These are phyloP conservation scores for Sardinella longiceps DNA, from an alignment of 2,797 vertebrate genomes.

Conservation along the genomic window DNA sequence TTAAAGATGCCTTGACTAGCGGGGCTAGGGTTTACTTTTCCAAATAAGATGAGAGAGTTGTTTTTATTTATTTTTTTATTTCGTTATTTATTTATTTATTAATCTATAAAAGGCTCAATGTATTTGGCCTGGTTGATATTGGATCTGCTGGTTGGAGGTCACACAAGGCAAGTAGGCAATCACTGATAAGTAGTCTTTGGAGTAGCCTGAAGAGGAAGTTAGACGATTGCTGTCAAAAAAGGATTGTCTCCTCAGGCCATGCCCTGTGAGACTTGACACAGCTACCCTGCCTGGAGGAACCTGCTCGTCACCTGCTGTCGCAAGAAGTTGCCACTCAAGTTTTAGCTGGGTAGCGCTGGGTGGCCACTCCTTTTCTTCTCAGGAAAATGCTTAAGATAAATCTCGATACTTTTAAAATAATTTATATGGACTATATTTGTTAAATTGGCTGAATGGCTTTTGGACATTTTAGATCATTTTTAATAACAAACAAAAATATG, in stretches of 20 bases:
- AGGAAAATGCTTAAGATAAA: background rate
- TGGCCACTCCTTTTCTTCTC: slow-evolving; percentile 65
- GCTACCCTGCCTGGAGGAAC: slow-evolving; percentile 64
- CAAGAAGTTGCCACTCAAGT: slow-evolving; percentile 82
- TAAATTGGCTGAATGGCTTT: background rate
- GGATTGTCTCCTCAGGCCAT: slow-evolving; percentile 67
- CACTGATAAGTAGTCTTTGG: background rate
- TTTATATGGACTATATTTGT: background rate
- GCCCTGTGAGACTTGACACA: slow-evolving; percentile 55
- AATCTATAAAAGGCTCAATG: background rate
- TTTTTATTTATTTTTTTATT: background rate
- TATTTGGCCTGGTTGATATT: background rate
- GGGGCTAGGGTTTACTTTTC: background rate
- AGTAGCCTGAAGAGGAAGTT: slow-evolving; percentile 25
- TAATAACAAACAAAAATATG: no score
- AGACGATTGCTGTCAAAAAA: slow-evolving; percentile 45
- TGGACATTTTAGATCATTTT: background rate
- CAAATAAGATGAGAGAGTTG: background rate
- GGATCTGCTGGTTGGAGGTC: background rate
- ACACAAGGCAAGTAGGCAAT: background rate
- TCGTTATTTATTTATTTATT: background rate
- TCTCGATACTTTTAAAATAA: no score
- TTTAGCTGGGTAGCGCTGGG: slow-evolving; percentile 64
- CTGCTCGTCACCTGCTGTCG: slow-evolving; percentile 78
- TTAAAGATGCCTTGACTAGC: background rate